Conservation (phyloP, 2,888 invertebrate species). For the Trichogramma evanescens region DNA sequence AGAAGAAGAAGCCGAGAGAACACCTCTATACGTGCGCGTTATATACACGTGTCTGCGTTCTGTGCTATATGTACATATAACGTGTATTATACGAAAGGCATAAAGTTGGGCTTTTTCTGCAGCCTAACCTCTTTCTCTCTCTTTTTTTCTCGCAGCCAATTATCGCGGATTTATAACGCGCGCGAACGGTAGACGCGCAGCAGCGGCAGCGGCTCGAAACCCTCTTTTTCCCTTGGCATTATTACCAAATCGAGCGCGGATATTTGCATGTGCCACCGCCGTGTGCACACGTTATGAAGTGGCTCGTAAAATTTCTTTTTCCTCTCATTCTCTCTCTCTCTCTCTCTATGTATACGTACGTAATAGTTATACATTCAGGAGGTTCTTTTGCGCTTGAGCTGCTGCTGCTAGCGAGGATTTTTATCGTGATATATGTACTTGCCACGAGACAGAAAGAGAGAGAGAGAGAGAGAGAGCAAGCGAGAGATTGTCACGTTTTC, state of each 20-base stretch:
- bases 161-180: conserved; percentile 45
- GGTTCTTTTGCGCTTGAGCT: too few species aligned
- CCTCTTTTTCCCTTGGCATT: conserved; percentile 14
- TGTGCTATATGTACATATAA: too few species aligned
- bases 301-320: conserved; percentile 23
- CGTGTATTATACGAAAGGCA: too few species aligned
- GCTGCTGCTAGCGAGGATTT: neutral
- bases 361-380: neutral
- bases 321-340: neutral
- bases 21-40: too few species aligned
- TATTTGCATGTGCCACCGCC: conserved; percentile 6
- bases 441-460: neutral
- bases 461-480: too few species aligned
- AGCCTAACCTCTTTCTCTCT: too few species aligned
- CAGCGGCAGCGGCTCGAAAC: conserved; percentile 22
- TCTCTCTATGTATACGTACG: neutral
- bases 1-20: too few species aligned
- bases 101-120: too few species aligned
- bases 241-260: conserved; percentile 20
- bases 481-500: too few species aligned
- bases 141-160: conserved; percentile 30
- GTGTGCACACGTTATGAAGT: conserved; percentile 21
- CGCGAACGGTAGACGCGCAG: conserved; percentile 3
- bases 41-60: too few species aligned
- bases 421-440: conserved; percentile 13